Conservation (phyloP, 2,113 vertebrate genomes). For the Corapipo altera region DNA sequence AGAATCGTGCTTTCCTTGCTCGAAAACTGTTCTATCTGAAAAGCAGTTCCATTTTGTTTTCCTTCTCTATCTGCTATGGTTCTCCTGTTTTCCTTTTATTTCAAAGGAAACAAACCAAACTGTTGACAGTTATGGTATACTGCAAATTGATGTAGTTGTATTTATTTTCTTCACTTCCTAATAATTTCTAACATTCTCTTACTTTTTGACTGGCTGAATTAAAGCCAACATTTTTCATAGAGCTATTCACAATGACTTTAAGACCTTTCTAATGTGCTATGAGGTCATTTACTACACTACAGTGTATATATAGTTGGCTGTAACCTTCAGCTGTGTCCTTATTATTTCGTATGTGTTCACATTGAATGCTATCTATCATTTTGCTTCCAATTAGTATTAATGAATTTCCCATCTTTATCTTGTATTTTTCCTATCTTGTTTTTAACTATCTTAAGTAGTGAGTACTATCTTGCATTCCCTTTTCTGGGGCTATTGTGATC, state of each 20-base stretch:
- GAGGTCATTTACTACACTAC: neutral
- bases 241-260: neutral
- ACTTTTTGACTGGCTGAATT: neutral
- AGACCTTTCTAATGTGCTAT: neutral
- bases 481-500: neutral
- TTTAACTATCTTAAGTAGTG: neutral
- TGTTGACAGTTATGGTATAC: neutral
- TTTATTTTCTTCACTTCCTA: neutral
- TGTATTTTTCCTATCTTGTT: neutral
- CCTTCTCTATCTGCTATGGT: neutral
- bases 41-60: neutral
- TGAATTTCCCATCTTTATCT: neutral
- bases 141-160: neutral
- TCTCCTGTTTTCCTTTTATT: neutral
- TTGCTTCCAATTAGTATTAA: neutral
- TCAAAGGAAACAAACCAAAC: neutral
- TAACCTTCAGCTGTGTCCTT: neutral
- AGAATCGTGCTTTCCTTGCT: neutral
- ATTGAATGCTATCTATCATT: neutral
- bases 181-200: neutral
- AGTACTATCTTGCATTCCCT: neutral
- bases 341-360: neutral
- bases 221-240: neutral
- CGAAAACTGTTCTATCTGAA: neutral
- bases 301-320: neutral